Evolutionary conservation across 2,888 invertebrate species (phyloP).

Genomic region (Cataglyphis albicans): DNA sequence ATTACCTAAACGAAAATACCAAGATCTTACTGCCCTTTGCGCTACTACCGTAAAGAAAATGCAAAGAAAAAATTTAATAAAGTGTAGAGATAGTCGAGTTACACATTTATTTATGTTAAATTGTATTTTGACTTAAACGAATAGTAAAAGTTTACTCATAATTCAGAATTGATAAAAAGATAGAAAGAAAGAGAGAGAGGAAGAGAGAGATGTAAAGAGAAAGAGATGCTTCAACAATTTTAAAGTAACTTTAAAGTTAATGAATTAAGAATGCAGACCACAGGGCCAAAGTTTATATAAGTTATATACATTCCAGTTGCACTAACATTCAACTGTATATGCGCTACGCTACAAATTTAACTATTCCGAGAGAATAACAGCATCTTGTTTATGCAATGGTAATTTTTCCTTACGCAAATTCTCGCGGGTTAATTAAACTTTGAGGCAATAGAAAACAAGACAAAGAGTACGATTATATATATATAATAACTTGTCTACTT

Average conservation of each 20-base stretch:
- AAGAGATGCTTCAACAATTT: background rate
- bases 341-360: background rate
- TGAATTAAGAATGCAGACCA: background rate
- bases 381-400: background rate
- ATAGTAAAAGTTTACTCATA: background rate
- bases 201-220: background rate
- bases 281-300: background rate
- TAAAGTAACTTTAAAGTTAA: background rate
- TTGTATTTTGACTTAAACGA: background rate
- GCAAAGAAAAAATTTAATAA: background rate
- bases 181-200: background rate
- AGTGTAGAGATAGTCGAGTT: background rate
- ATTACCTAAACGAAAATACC: background rate
- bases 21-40: background rate
- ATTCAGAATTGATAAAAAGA: background rate
- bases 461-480: background rate
- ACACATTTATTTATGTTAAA: background rate
- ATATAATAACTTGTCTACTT: background rate
- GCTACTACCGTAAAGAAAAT: slow-evolving; percentile 1
- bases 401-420: slow-evolving; percentile 27
- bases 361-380: background rate
- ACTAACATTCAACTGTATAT: slow-evolving; percentile 10
- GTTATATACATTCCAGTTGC: slow-evolving; percentile 5
- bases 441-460: background rate
- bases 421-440: slow-evolving; percentile 44